These are phyloP conservation scores for Pardalotus punctatus DNA, from an alignment of 2,113 vertebrate species.

Conservation along the genomic window DNA sequence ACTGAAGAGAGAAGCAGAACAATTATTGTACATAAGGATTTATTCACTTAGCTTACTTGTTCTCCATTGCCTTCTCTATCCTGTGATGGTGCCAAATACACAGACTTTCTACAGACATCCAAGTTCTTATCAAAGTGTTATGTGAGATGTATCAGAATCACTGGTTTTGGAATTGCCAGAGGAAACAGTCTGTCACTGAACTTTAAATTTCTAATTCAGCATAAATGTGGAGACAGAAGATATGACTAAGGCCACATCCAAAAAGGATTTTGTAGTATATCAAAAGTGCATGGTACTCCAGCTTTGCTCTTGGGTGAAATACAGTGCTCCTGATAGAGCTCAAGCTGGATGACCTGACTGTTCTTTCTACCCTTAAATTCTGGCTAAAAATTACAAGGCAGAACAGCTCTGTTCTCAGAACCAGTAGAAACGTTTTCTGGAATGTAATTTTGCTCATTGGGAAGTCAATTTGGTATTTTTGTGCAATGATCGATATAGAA, in stretches of 20 bases:
- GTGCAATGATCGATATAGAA: not conserved
- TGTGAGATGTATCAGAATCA: not conserved
- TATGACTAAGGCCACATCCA: not conserved
- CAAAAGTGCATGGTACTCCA: not conserved
- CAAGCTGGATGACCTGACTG: not conserved
- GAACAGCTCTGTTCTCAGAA: not conserved
- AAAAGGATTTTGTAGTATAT: not conserved
- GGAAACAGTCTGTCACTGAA: not conserved
- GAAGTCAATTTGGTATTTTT: not conserved
- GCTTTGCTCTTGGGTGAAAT: not conserved
- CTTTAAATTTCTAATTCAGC: not conserved
- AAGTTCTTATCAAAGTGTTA: not conserved
- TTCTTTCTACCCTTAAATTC: not conserved
- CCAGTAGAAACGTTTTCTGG: not conserved
- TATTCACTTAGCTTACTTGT: not conserved
- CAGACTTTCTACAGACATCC: not conserved
- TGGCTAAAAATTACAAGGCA: not conserved
- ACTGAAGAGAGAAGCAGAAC: not conserved
- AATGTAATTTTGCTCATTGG: not conserved
- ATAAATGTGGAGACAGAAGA: not conserved
- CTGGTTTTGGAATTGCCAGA: not conserved
- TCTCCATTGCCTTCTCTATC: not conserved
- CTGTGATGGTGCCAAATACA: not conserved
- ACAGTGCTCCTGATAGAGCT: not conserved
- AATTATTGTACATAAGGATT: not conserved